Evolutionary conservation across 2,797 vertebrate species (phyloP), one percentile per base, ranked within the genome.

Genomic region (Psittacula derbiana): DNA sequence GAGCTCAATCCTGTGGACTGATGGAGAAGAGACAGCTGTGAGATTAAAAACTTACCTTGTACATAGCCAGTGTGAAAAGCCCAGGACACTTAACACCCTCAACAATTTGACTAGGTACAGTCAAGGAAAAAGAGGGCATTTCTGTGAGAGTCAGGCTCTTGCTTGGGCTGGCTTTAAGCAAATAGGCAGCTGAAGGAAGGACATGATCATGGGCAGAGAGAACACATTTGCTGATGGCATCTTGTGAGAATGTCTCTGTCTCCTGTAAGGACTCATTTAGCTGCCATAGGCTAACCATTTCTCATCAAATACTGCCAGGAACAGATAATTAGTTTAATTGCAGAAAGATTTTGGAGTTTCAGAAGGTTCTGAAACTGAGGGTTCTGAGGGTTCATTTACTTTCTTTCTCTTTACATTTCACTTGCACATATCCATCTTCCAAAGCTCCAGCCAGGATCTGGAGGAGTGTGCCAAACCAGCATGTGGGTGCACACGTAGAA

Each of bases 141-240:
- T 85, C 66, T 62, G 52, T 66, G 79, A 91, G 33, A 49, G 28
- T 3, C 2, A 13, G 55, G 8, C 33, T 52, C 13, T 65, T 66
- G 8, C 19, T 36, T 57, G 62, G 12, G 5, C 43, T 25, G 30
- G 21, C 24, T 81, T 90, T 72, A 69, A 78, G 66, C 53, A 55
- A 72, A 72, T 0, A 1, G 15, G 27, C 31, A 46, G 31, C 36
- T 64, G 53, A 69, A 86, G 41, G 57, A 74, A 57, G 53, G 46
- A 66, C 13, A 4, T 4, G 12, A 44, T 38, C 58, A n/a, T 0
- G 0, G 50, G 36, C 12, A 57, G 41, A 53, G 41, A 67, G 52
- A 64, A 47, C 24, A 3, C 31, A 33, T 27, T 72, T 65, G 44
- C 57, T 80, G 53, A 64, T 1, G 1, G 12, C 11, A 15, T 47